Evolutionary conservation across 2,888 invertebrate genomes (phyloP).

Genomic region (Melinopterus prodromus): DNA sequence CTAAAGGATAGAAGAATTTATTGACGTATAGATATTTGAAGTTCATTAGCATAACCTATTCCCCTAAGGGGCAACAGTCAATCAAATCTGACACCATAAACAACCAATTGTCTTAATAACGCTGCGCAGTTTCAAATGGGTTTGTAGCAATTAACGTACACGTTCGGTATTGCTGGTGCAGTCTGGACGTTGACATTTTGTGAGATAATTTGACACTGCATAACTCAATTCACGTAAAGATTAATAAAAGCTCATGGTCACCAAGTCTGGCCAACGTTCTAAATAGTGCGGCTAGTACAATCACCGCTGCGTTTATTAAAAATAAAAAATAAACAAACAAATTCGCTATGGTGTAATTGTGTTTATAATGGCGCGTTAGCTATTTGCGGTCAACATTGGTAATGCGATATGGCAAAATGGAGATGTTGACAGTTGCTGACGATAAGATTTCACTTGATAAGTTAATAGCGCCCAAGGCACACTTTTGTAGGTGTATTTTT

Average conservation of each 20-base stretch:
- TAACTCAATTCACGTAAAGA: background rate
- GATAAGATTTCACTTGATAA: background rate
- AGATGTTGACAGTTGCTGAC: background rate
- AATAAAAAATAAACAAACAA: background rate
- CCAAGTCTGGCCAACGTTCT: background rate
- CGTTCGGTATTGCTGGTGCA: background rate
- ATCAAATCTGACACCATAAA: background rate
- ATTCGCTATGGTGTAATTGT: background rate
- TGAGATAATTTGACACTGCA: background rate
- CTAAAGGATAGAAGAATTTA: too few relatives aligned
- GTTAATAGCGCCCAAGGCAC: background rate
- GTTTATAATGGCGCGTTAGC: background rate
- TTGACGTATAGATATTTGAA: background rate
- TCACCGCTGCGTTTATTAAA: background rate
- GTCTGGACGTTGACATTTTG: background rate
- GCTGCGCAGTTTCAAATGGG: background rate
- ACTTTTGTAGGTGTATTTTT: background rate
- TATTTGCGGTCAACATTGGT: background rate
- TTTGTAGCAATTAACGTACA: background rate
- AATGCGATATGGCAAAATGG: background rate
- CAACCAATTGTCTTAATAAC: background rate
- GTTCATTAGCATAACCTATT: background rate
- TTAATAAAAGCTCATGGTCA: background rate
- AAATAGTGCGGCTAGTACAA: background rate
- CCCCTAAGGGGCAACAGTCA: background rate